These are phyloP conservation scores for Megaceryle alcyon DNA, from an alignment of 2,797 vertebrate genomes.

Conservation along the genomic window DNA sequence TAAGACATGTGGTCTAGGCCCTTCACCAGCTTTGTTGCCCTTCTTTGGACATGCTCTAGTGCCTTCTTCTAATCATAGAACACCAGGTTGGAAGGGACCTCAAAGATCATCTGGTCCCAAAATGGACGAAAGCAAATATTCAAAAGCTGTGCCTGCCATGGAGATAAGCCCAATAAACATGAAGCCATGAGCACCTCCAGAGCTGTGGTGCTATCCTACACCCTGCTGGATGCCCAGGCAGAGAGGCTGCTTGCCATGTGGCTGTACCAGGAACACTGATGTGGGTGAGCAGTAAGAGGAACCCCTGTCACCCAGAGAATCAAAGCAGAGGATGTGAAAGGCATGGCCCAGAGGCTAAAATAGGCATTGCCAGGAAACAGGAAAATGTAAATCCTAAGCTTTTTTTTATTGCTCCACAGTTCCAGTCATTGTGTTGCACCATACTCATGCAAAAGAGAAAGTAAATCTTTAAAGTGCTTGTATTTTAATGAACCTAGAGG, in stretches of 20 bases:
- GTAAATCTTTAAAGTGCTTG: not conserved
- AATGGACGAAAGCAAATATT: not conserved
- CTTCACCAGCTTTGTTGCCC: no score
- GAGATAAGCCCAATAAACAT: not conserved
- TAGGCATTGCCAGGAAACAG: not conserved
- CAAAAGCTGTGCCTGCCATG: not conserved
- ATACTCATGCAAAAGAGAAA: not conserved
- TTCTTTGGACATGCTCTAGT: no score
- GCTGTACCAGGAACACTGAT: not conserved
- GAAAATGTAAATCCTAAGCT: not conserved
- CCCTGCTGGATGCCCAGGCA: fast-evolving
- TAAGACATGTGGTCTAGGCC: no score
- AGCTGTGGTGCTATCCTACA: not conserved
- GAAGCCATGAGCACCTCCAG: not conserved
- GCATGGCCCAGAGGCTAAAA: not conserved
- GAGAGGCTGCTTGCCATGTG: fast-evolving
- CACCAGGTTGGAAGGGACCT: not conserved
- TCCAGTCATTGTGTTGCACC: not conserved
- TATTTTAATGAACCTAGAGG: not conserved
- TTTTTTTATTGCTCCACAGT: not conserved
- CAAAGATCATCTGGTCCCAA: not conserved
- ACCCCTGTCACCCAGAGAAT: fast-evolving
- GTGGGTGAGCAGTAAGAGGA: not conserved
- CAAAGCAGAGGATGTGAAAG: not conserved
- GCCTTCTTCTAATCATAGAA: no score